These are phyloP conservation scores for Hemithea aestivaria DNA, from an alignment of 2,888 invertebrate genomes.

Conservation along the genomic window DNA sequence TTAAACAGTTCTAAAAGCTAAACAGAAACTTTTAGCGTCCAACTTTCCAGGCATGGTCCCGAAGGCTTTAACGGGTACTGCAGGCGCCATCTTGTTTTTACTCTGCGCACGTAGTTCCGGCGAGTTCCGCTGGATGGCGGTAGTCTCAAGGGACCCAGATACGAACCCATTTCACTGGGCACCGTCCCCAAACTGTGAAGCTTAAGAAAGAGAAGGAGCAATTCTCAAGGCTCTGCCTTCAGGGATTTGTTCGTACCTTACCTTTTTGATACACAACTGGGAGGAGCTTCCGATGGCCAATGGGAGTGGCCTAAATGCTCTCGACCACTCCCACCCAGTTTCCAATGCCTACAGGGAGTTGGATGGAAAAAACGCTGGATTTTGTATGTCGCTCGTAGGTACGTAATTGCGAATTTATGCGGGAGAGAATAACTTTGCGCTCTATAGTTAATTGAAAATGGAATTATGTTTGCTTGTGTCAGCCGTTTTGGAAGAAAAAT, in stretches of 20 bases:
- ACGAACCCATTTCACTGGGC: slow-evolving; percentile 60
- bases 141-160: slow-evolving; percentile 49
- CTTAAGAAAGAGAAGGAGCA: slow-evolving; percentile 72
- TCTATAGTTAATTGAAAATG: slow-evolving; percentile 25
- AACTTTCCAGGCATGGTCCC: slow-evolving; percentile 36
- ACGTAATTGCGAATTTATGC: slow-evolving; percentile 70
- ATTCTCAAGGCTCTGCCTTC: slow-evolving; percentile 71
- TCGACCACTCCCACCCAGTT: slow-evolving; percentile 69
- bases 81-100: slow-evolving; percentile 62
- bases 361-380: slow-evolving; percentile 67
- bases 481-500: slow-evolving; percentile 1
- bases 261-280: slow-evolving; percentile 63
- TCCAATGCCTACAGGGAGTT: slow-evolving; percentile 76
- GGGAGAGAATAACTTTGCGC: slow-evolving; percentile 31
- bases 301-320: slow-evolving; percentile 52
- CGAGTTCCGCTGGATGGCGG: slow-evolving; percentile 49
- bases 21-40: slow-evolving; percentile 35
- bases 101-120: slow-evolving; percentile 40
- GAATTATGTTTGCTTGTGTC: slow-evolving; percentile 10
- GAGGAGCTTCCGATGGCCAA: slow-evolving; percentile 61
- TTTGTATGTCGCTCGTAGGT: slow-evolving; percentile 65
- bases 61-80: slow-evolving; percentile 35
- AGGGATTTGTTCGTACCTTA: slow-evolving; percentile 52
- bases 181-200: slow-evolving; percentile 65
- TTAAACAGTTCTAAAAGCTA: slow-evolving; percentile 29